Base-by-base conservation (phyloP, 1,140 invertebrate genomes). In the Leptonema lineaticorne region DNA sequence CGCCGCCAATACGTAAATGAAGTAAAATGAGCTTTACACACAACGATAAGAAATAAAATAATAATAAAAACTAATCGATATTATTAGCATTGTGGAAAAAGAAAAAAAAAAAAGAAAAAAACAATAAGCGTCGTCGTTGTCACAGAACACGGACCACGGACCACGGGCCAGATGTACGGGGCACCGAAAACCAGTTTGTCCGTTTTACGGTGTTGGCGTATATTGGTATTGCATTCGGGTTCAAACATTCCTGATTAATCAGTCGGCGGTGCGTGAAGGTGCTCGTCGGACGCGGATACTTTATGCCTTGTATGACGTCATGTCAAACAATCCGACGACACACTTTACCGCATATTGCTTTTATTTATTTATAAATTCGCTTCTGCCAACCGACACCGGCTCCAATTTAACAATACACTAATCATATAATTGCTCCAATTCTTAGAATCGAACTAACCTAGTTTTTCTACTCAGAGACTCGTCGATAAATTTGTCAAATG, bases 191-290 rank as follows among this genome's bases (percentile, higher is more conserved):
- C 50, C 18, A 24, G 50, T 53, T 53, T 45, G 11, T 16, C 11
- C 24, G 50, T 5, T 53, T 53, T 53, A 53, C 50, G 50, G 24
- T 8, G 37, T 9, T 14, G 14, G 50, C 7, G 50, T 24, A 24
- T 48, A 48, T 53, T 53, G 22, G 14, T 11, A 22, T 22, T 53
- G 22, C 50, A 26, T 53, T 53, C 46, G 18, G 20, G 46, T 48
- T 48, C 46, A 48, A 48, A n/a, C 50, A 53, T 53, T 53, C 50
- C 50, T 26, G 20, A 53, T 53, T 53, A 22, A 53, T 53, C 50
- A 53, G 50, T 41, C 37, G 37, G 37, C 37, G 16, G 37, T 24
- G 24, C 22, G 50, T 8, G 20, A 26, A 18, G 37, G 14, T 45
- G 3, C 4, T 4, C 18, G 22, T 11, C 24, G 24, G 2, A 24